A percentile compares a stretch with the other conserved stretches of the same genome.
phyloP scores from a whole-genome alignment of 1,140 invertebrate genomes.

The Amphibalanus amphitrite region DNA sequence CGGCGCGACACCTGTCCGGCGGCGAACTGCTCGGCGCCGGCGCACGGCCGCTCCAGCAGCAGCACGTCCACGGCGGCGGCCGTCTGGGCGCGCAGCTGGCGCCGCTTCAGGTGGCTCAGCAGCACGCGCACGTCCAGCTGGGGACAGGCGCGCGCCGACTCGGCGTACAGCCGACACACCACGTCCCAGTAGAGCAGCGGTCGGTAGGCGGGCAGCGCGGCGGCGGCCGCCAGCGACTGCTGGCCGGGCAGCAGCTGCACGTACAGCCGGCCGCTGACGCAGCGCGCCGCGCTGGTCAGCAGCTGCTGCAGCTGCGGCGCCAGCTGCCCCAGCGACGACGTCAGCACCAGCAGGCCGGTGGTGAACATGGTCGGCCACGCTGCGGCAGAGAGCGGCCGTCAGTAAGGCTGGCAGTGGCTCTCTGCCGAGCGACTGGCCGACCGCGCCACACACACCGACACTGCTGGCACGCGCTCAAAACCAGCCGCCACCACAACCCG shows the following conservation, averaged over 20 bases:
- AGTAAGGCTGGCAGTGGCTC: neutral
- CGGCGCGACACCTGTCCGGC: neutral
- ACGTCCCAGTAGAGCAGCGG: neutral
- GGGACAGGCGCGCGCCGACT: neutral
- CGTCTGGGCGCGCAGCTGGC: neutral
- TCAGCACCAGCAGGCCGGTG: neutral
- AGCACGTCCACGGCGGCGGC: neutral
- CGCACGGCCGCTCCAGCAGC: neutral
- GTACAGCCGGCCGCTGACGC: neutral
- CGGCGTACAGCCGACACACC: neutral
- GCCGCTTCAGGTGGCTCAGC: neutral
- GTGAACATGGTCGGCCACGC: neutral
- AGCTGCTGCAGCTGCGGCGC: neutral
- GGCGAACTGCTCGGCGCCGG: neutral
- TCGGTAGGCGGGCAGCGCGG: neutral
- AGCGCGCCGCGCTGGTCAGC: neutral
- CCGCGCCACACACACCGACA: too few species aligned
- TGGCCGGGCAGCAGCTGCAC: neutral
- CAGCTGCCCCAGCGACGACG: neutral
- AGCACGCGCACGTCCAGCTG: slow-evolving; percentile 3
- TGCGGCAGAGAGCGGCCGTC: neutral
- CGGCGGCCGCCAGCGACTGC: neutral
- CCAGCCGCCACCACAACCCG: too few species aligned
- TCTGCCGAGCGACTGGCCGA: too few species aligned
- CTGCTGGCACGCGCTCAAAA: too few species aligned